These are phyloP conservation scores for Neodiprion pinetum DNA, from an alignment of 1,140 invertebrate genomes.

Conservation along the genomic window DNA sequence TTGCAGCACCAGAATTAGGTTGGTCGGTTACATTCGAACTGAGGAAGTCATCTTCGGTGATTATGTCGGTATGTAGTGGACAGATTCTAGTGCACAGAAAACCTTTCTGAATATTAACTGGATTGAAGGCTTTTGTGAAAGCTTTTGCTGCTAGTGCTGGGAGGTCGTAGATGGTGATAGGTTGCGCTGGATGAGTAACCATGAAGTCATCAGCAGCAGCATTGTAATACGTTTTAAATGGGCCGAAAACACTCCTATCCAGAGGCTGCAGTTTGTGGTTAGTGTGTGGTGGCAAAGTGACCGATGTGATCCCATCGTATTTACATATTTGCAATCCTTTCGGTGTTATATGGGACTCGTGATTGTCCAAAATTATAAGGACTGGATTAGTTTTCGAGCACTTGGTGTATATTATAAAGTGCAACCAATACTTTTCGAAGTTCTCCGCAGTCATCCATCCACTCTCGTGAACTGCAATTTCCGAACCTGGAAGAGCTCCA, in stretches of 20 bases:
- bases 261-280: slow-evolving; percentile 51
- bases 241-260: slow-evolving; percentile 39
- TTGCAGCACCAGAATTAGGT: neutral
- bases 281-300: slow-evolving; percentile 46
- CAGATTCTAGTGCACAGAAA: neutral
- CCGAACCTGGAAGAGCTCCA: slow-evolving; percentile 38
- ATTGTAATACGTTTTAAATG: slow-evolving; percentile 40
- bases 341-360: slow-evolving; percentile 30
- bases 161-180: slow-evolving; percentile 17
- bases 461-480: slow-evolving; percentile 43
- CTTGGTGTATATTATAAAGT: slow-evolving; percentile 51
- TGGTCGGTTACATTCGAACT: neutral
- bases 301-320: slow-evolving; percentile 29
- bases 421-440: slow-evolving; percentile 50
- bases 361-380: slow-evolving; percentile 30
- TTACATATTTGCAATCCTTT: slow-evolving; percentile 32
- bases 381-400: slow-evolving; percentile 44
- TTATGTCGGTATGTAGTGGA: neutral
- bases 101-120: neutral
- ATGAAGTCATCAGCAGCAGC: slow-evolving; percentile 28
- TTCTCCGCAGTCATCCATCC: slow-evolving; percentile 53
- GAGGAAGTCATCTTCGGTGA: neutral
- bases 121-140: neutral
- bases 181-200: slow-evolving; percentile 29
- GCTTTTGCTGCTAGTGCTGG: neutral